Evolutionary conservation across 2,888 invertebrate genomes (phyloP), one percentile per base, ranked within the genome.

Genomic region (Pristionchus mayeri): DNA sequence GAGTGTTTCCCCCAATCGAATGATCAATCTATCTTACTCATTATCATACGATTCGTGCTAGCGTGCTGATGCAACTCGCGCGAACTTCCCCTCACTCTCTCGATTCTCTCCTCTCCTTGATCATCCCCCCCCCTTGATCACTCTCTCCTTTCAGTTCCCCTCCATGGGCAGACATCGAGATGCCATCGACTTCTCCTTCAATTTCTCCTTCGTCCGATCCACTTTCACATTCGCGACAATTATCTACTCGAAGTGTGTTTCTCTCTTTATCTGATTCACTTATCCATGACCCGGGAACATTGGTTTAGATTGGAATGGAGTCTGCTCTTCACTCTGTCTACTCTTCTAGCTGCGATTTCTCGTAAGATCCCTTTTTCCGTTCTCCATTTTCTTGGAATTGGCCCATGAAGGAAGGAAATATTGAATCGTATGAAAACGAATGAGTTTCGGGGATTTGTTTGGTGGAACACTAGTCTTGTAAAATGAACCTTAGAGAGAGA

Each of bases 341-440:
- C 89, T 44, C 86, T 88, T 57, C 85, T 86, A 40, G 85, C 86
- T 30, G 85, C 87, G 30, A 86, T 87, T 44, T 86, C 87, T 85
- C 87, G 89, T 88, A 40, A 87, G 88, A 18, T 63, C 37, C n/a
- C 27, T 63, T 37, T 63, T 60, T 9, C 37, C 34, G 13, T 21
- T 63, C 34, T 63, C 63, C 18, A 63, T 63, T 11, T 63, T 24
- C 27, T 63, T 37, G 63, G 37, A 52, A 57, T 57, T 18, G 37
- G 24, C 21, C 30, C n/a, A 34, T 82, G 82, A 82, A 63, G 63
- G 82, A 44, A 37, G 30, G 27, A 30, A 60, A 44, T 82, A 82
- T 30, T 24, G 24, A 75, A 75, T 44, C 75, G 34, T 54, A 34
- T 24, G n/a, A 37, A 34, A 79, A n/a, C n/a, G 9, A 79, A 37